phyloP scores from a whole-genome alignment of 2,113 vertebrate genomes.

The Cyphomyrus discorhynchus region DNA sequence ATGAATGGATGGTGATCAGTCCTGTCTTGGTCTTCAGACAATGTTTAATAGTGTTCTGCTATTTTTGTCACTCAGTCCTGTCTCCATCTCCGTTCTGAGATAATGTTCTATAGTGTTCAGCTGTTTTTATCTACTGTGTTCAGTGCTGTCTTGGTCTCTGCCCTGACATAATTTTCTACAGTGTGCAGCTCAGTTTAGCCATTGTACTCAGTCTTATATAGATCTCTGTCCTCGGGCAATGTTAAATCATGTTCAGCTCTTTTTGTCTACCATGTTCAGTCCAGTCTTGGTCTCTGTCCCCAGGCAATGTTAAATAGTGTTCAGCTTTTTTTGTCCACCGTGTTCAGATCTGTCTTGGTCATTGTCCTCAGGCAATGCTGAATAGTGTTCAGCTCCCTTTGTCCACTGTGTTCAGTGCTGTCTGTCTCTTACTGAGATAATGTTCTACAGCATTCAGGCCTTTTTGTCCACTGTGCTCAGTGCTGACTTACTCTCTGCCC shows the following conservation, averaged over 20 bases:
- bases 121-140: background rate
- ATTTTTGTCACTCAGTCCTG: background rate
- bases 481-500: background rate
- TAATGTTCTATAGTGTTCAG: background rate
- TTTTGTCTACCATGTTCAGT: background rate
- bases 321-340: background rate
- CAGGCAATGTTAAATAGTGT: background rate
- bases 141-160: background rate
- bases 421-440: background rate
- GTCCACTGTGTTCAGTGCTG: background rate
- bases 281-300: background rate
- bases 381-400: conserved; percentile 50
- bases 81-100: background rate
- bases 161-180: conserved; percentile 80
- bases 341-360: background rate
- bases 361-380: conserved; percentile 70
- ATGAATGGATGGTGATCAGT: background rate
- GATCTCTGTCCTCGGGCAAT: background rate
- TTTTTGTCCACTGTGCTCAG: background rate
- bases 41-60: background rate
- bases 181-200: background rate
- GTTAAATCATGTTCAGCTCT: conserved; percentile 55
- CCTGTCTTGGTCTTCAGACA: background rate
- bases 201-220: background rate
- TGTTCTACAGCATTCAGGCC: background rate